Base-by-base conservation (phyloP, 2,797 vertebrate species). In the Peromyscus nudipes region DNA sequence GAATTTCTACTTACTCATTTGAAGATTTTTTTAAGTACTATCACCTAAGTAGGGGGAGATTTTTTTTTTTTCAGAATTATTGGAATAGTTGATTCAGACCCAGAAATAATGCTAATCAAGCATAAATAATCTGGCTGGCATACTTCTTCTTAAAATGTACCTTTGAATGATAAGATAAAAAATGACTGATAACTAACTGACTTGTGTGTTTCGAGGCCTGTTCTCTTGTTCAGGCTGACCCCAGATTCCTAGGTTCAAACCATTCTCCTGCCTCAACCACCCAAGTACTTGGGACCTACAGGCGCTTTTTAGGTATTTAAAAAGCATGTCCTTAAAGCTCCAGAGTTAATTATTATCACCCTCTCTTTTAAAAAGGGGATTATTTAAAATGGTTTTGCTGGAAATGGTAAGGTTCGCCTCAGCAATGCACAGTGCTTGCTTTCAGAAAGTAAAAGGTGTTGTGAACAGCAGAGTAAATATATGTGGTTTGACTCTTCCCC, bases 321-420 rank as follows among this genome's bases (percentile, higher is more conserved):
- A 91, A 76, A 19, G 67, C 64, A 19, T 62, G 9, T 40, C 65
- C 73, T 43, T 80, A 34, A 29, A 92, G 62, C 40, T 83, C 37
- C 37, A 64, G 37, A 34, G 21, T 84, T 69, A 87, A 29, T 87
- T 27, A 69, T 87, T 27, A 37, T 23, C 12, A 57, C n/a, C 67
- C 37, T 89, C 55, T 80, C 34, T 64, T 52, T 90, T 65, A 37
- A 52, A 79, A 71, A n/a, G 17, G 9, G 7, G 46, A 76, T 81
- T 89, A 21, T 94, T 67, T 81, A 92, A 92, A 55, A 95, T 52
- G 13, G 90, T 90, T 93, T 87, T 87, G 62, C 34, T 79, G 25
- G 83, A 60, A 90, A 37, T 92, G 83, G 12, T 82, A 43, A 89
- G 3, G 5, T 90, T 52, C 2, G 0, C 31, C 16, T 67, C 19